Base-by-base conservation (phyloP, 2,888 invertebrate genomes). In the Agonopterix arenella region DNA sequence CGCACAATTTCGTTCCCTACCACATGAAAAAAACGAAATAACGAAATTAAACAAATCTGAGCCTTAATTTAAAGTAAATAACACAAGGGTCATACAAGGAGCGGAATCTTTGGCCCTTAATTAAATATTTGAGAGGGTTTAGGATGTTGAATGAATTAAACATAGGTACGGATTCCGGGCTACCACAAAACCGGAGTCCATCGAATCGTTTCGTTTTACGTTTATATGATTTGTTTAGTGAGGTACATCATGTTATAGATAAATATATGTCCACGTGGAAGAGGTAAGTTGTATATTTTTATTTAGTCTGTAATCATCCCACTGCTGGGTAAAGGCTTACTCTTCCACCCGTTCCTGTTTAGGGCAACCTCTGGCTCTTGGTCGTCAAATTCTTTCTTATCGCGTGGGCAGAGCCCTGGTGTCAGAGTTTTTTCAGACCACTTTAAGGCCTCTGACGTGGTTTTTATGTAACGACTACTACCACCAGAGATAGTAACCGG, bases 91-190 rank as follows among this genome's bases (percentile, higher is more conserved):
- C 48, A 54, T 51, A 36, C 45, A 56, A 55, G 63, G 66, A 43
- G 11, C n/a, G 43, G 43, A 52, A 70, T 70, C 66, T 66, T 65
- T 59, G 57, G 53, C 58, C 61, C 66, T 75, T 79, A 77, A 80
- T 80, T 80, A 80, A 80, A 80, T 80, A 80, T 77, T 73, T 73
- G 61, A 57, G 68, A 69, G 73, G 77, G 76, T 72, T 13, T 66
- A 62, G 66, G 66, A 69, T 70, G 70, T 66, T 48, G 69, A 62
- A 73, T 77, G 71, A 74, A 74, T 77, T 74, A 76, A 78, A 79
- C 73, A 73, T 68, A 62, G 70, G 70, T 68, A 61, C 64, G 61
- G 61, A 58, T 59, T 49, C 52, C 45, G 47, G 44, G 54, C 43
- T 40, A 46, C 56, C 49, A 52, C 56, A 46, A 45, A 48, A 45